These are phyloP conservation scores for Carabus problematicus DNA, from an alignment of 2,888 invertebrate genomes.

Conservation along the genomic window DNA sequence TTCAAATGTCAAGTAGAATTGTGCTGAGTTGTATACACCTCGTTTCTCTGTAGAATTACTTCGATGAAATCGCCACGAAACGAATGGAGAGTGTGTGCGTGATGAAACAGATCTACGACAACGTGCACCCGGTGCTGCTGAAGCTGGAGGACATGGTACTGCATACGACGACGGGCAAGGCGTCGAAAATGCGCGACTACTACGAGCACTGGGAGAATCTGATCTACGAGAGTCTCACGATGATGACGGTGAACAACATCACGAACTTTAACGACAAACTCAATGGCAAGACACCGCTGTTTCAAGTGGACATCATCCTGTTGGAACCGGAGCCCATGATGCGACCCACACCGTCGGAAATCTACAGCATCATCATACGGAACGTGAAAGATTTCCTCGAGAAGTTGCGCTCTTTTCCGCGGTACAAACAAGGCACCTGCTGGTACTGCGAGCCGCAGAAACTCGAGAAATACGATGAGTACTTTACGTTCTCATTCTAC, in stretches of 20 bases:
- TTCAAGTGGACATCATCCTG: slow-evolving; percentile 80
- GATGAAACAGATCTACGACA: slow-evolving; percentile 77
- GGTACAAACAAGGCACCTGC: slow-evolving; percentile 89
- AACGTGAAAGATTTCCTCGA: slow-evolving; percentile 79
- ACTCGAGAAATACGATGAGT: slow-evolving; percentile 66
- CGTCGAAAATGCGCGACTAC: slow-evolving; percentile 76
- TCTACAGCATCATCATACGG: slow-evolving; percentile 78
- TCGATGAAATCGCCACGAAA: slow-evolving; percentile 72
- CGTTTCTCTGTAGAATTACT: slow-evolving; percentile 64
- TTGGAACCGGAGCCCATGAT: slow-evolving; percentile 78
- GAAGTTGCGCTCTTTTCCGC: slow-evolving; percentile 75
- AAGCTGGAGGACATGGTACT: slow-evolving; percentile 87
- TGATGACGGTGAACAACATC: slow-evolving; percentile 74
- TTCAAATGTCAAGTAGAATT: background rate
- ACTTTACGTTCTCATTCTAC: slow-evolving; percentile 77
- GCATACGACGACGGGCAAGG: slow-evolving; percentile 78
- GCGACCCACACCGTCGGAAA: slow-evolving; percentile 76
- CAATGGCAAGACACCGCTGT: slow-evolving; percentile 67
- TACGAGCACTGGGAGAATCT: slow-evolving; percentile 85
- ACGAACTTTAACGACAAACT: slow-evolving; percentile 71
- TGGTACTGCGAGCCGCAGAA: slow-evolving; percentile 72
- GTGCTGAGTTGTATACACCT: background rate
- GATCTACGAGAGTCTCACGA: slow-evolving; percentile 73
- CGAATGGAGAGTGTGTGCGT: slow-evolving; percentile 72
- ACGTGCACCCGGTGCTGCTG: slow-evolving; percentile 80